Evolutionary conservation across 2,113 vertebrate species (phyloP), one percentile per base, ranked within the genome.

Genomic region (Panurus biarmicus): DNA sequence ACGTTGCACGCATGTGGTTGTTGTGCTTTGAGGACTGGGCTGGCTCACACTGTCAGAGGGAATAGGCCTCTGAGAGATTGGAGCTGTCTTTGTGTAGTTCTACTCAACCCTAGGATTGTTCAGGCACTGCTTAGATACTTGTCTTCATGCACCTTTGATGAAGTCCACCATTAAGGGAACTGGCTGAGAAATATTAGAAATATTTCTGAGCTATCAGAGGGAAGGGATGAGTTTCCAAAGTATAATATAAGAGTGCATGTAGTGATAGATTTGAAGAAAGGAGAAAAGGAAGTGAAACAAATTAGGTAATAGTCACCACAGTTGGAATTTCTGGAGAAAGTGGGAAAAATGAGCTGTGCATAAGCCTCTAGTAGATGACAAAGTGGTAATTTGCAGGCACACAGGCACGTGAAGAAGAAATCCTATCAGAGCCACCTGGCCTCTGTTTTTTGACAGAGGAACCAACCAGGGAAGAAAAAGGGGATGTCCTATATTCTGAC

Each of bases 1-100:
- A 16, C 1, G 2, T 10, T 14, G 38, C 21, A 25, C 0, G 0
- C 20, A 56, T 0, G 0, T 2, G 3, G 10, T 28, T 29, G 35
- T 20, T 58, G 33, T 56, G 15, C 78, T 89, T 60, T 78, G 66
- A 71, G 48, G 36, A 31, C 17, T 44, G 48, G 24, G 14, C 22
- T 69, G 53, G 26, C 29, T 94, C 38, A 35, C 9, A 7, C 44
- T 1, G 24, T 31, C 3, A 5, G 42, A 65, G 51, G 65, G 17
- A 91, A n/a, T 0, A 1, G 29, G 14, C 14, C 13, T 33, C 51
- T 70, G 42, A 25, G 4, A 50, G 25, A 23, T 2, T 50, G 15
- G 38, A 74, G 14, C 21, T 71, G 24, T 35, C 45, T 84, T 84
- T 69, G 25, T 19, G 25, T 66, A 62, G 47, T 20, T 16, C 33